Percentiles rank a stretch among this genome's conserved stretches.
Evolutionary conservation across 2,113 vertebrate species (phyloP).

Genomic region (Pyrgilauda ruficollis): DNA sequence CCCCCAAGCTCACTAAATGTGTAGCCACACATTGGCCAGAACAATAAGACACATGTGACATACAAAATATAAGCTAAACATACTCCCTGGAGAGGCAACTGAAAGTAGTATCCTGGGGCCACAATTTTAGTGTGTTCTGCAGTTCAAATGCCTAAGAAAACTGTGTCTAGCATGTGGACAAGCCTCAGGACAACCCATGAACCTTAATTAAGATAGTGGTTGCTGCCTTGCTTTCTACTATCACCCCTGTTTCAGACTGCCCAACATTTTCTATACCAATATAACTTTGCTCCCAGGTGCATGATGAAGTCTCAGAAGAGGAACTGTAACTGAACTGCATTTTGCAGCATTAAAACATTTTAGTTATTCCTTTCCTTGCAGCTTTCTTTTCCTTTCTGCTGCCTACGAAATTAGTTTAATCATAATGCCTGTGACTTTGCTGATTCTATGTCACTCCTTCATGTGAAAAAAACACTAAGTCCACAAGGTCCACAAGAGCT

Average conservation of each 20-base stretch:
- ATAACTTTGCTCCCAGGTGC: neutral
- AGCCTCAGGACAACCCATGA: neutral
- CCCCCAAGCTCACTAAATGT: neutral
- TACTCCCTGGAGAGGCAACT: neutral
- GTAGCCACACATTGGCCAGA: neutral
- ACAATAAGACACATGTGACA: neutral
- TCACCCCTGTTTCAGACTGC: neutral
- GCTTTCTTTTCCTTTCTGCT: neutral
- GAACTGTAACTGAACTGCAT: neutral
- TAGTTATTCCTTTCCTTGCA: neutral
- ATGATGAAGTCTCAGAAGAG: neutral
- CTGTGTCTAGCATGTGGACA: neutral
- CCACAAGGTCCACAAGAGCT: neutral
- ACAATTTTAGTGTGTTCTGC: neutral
- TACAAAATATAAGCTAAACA: neutral
- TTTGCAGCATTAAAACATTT: neutral
- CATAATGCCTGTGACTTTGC: neutral
- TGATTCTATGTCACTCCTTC: neutral
- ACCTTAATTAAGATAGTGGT: neutral
- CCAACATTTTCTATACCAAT: neutral
- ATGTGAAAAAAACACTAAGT: neutral
- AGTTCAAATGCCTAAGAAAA: neutral
- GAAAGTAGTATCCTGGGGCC: neutral
- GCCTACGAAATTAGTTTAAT: neutral
- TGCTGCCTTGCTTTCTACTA: neutral